Conservation (phyloP, 2,113 vertebrate species). For the Trematomus loennbergii region DNA sequence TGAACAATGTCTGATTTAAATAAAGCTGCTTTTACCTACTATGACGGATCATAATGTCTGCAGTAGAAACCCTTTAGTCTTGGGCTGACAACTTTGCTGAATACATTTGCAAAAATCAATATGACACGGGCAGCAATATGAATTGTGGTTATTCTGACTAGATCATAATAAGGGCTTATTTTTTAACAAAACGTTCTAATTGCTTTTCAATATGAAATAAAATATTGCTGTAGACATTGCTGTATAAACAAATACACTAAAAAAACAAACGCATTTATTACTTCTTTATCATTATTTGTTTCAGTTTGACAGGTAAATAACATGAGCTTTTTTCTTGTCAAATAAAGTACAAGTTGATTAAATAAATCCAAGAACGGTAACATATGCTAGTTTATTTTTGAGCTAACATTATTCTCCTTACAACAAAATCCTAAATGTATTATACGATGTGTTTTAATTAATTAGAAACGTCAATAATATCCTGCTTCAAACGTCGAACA, state of each 20-base stretch:
- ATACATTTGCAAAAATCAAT: background rate
- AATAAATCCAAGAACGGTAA: too few species aligned
- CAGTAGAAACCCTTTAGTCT: background rate
- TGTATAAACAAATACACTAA: too few species aligned
- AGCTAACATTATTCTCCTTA: background rate
- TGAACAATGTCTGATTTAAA: background rate
- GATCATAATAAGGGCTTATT: background rate
- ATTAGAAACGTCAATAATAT: background rate
- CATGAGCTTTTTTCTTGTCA: too few species aligned
- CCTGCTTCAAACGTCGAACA: background rate
- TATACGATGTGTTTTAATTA: background rate
- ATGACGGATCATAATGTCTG: background rate
- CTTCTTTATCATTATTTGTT: background rate
- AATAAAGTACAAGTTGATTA: too few species aligned
- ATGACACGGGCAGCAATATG: background rate
- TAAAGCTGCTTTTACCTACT: background rate
- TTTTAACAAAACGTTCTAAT: background rate
- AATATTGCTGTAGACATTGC: too few species aligned
- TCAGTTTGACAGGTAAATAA: too few species aligned
- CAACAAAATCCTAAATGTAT: background rate
- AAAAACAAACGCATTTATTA: fast-evolving
- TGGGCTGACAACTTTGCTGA: background rate
- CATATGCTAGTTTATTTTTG: background rate
- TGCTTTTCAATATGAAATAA: too few species aligned
- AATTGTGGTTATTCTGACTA: background rate